Percentiles rank a stretch among this genome's conserved stretches.
Evolutionary conservation across 2,113 vertebrate species (phyloP).

Genomic region (Gadus chalcogrammus): DNA sequence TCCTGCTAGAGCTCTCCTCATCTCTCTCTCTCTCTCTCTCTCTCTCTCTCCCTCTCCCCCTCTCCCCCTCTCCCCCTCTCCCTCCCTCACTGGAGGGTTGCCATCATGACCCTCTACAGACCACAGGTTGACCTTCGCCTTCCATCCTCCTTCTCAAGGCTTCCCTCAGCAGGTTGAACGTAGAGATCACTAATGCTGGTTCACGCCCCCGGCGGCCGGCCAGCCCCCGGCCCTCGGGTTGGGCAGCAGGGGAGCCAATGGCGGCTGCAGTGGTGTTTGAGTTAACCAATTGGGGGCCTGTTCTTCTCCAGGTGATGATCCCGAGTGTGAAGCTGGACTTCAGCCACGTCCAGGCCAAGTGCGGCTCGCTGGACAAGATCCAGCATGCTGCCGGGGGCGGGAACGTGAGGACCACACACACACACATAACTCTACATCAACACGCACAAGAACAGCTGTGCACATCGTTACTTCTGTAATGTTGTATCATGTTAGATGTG

Average conservation of each 20-base stretch:
- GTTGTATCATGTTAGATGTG: too few species aligned
- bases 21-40: neutral
- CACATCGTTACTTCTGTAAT: too few species aligned
- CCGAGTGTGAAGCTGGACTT: conserved; percentile 74
- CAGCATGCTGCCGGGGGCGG: conserved; percentile 62
- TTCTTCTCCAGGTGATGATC: conserved; percentile 68
- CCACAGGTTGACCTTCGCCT: too few species aligned
- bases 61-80: neutral
- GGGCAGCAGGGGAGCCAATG: neutral
- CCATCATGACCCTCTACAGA: too few species aligned
- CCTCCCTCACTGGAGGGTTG: too few species aligned
- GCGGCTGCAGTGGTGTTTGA: neutral
- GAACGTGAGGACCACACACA: conserved; percentile 59
- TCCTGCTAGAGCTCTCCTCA: neutral
- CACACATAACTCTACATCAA: too few species aligned
- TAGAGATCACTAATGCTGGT: too few species aligned
- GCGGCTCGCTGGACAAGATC: conserved; percentile 71
- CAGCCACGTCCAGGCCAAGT: conserved; percentile 71
- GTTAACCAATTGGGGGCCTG: conserved; percentile 16
- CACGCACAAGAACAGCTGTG: too few species aligned
- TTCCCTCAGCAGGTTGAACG: too few species aligned
- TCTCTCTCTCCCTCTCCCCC: too few species aligned
- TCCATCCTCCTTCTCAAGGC: too few species aligned
- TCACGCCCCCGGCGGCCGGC: too few species aligned
- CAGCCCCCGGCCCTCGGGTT: neutral